Evolutionary conservation across 2,888 invertebrate species (phyloP).

Genomic region (Drosophila villosipedis): DNA sequence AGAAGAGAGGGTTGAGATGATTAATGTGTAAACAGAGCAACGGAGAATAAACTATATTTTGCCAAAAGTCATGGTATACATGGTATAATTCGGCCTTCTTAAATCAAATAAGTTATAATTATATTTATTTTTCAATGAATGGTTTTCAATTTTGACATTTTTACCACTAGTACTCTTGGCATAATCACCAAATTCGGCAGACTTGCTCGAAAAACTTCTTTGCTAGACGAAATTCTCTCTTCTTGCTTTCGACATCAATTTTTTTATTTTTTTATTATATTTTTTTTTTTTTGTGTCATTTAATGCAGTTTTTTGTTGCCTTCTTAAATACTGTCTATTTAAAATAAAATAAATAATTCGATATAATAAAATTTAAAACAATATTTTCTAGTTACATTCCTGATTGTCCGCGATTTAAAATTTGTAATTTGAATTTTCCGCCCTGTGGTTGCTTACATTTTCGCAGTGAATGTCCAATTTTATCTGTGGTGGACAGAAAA

Average conservation of each 20-base stretch:
- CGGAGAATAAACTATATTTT: background rate
- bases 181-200: background rate
- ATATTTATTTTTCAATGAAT: background rate
- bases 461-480: background rate
- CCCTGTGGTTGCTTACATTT: background rate
- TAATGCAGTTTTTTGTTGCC: background rate
- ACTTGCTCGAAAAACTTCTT: background rate
- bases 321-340: background rate
- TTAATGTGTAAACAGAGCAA: background rate
- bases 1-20: background rate
- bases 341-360: background rate
- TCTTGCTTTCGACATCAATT: too few relatives aligned
- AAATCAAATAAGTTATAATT: background rate
- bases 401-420: background rate
- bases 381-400: background rate
- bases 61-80: background rate
- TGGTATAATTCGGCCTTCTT: background rate
- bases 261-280: too few relatives aligned
- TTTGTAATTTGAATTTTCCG: background rate
- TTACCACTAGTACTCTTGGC: background rate
- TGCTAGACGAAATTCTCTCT: too few relatives aligned
- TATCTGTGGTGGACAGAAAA: background rate
- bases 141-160: background rate
- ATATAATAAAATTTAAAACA: background rate
- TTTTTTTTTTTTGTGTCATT: too few relatives aligned